These are phyloP conservation scores for Lagorchestes hirsutus DNA, from an alignment of 2,797 vertebrate species.

Conservation along the genomic window DNA sequence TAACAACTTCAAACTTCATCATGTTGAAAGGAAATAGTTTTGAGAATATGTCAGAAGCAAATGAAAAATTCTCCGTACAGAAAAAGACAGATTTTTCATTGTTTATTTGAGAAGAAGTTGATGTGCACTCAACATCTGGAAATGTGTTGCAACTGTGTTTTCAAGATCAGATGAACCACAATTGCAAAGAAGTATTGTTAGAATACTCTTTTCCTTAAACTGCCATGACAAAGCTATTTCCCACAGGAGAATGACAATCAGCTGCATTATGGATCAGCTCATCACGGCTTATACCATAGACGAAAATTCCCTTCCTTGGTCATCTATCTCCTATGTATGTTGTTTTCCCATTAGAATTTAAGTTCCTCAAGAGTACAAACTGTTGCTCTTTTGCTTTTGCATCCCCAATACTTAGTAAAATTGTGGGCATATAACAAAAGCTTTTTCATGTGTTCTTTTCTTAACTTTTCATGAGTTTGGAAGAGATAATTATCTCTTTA, in stretches of 20 bases:
- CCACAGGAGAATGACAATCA: background rate
- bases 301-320: background rate
- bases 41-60: conserved; percentile 40
- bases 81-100: background rate
- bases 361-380: background rate
- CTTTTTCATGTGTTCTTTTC: conserved; percentile 23
- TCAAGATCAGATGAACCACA: background rate
- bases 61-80: conserved; percentile 35
- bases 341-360: background rate
- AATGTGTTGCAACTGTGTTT: background rate
- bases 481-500: conserved; percentile 31
- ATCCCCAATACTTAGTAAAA: background rate
- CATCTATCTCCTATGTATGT: background rate
- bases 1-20: conserved; percentile 48
- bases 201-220: background rate
- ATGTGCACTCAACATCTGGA: background rate
- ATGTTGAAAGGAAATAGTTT: conserved; percentile 5
- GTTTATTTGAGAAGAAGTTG: conserved; percentile 49
- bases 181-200: conserved; percentile 1
- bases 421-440: background rate
- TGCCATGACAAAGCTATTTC: background rate
- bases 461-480: conserved; percentile 27
- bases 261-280: background rate
- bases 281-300: background rate
- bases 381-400: background rate